A percentile compares a stretch with the other conserved stretches of the same genome.
phyloP scores from a whole-genome alignment of 2,113 vertebrate genomes.

The Gorsachius goisagi region DNA sequence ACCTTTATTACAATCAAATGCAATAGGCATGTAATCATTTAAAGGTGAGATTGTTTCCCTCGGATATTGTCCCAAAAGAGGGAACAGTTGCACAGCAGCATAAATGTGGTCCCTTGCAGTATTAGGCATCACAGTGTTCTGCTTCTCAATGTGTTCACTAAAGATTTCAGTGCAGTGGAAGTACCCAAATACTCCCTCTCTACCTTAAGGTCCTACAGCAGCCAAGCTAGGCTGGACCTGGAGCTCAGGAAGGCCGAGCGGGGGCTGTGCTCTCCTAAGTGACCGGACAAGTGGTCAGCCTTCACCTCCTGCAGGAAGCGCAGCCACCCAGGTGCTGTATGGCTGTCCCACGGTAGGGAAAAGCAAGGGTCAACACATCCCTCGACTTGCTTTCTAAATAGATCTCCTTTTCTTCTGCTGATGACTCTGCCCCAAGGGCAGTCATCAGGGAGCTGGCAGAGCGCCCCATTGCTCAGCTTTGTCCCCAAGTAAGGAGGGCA shows the following conservation, averaged over 20 bases:
- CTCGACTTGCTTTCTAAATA: neutral
- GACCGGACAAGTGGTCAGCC: accelerated
- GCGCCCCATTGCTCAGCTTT: neutral
- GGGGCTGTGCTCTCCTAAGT: neutral
- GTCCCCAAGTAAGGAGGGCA: neutral
- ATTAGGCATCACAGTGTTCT: neutral
- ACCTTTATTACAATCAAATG: neutral
- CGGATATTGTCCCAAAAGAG: neutral
- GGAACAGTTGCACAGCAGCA: neutral
- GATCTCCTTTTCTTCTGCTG: neutral
- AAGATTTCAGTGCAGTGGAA: neutral
- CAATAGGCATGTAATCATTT: neutral
- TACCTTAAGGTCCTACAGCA: neutral
- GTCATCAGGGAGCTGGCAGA: neutral
- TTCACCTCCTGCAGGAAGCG: neutral
- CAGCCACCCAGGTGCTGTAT: neutral
- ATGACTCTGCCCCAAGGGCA: neutral
- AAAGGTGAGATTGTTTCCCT: neutral
- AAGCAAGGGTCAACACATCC: neutral
- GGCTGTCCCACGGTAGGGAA: neutral
- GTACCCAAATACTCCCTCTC: neutral
- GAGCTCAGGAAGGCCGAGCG: neutral
- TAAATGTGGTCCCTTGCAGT: neutral
- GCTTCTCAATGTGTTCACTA: neutral
- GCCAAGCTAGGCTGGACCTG: neutral